Conservation (phyloP, 2,113 vertebrate genomes). For the Mesocricetus auratus region DNA sequence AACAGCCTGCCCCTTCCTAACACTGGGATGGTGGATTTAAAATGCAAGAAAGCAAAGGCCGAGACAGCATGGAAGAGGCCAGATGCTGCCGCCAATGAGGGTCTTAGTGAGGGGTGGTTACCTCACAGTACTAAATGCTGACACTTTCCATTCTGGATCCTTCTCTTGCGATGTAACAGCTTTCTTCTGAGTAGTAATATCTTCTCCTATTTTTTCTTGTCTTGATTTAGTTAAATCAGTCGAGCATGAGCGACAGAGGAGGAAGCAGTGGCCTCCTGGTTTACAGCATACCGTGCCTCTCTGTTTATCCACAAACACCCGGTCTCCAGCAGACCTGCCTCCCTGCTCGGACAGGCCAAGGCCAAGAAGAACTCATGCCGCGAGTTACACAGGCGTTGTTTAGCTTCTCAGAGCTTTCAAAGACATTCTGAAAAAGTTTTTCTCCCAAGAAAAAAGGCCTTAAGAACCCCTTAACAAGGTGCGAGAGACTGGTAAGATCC, state of each 20-base stretch:
- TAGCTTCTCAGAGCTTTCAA: not conserved
- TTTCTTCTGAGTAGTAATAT: constrained; percentile 1
- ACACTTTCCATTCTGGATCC: not conserved
- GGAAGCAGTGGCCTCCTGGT: not conserved
- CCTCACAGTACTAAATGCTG: not conserved
- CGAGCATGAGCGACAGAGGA: not conserved
- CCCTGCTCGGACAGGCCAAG: not conserved
- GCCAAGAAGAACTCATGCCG: not conserved
- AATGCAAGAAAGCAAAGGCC: not conserved
- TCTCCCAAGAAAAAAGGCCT: not conserved
- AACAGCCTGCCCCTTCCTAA: constrained; percentile 25
- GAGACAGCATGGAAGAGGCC: not conserved
- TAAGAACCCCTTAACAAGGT: not conserved
- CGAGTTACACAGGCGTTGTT: not conserved
- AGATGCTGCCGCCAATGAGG: not conserved
- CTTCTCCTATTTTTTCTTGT: not conserved
- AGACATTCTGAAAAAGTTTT: not conserved
- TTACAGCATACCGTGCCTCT: not conserved
- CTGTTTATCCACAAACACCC: not conserved
- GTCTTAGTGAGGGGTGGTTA: not conserved
- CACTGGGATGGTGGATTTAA: not conserved
- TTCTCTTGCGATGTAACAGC: not conserved
- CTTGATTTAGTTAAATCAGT: not conserved
- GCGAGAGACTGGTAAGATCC: not conserved
- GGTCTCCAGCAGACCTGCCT: not conserved